Percentiles rank a stretch among this genome's conserved stretches.
Conservation (phyloP, 2,113 vertebrate genomes). For the Pterocles orientalis region DNA sequence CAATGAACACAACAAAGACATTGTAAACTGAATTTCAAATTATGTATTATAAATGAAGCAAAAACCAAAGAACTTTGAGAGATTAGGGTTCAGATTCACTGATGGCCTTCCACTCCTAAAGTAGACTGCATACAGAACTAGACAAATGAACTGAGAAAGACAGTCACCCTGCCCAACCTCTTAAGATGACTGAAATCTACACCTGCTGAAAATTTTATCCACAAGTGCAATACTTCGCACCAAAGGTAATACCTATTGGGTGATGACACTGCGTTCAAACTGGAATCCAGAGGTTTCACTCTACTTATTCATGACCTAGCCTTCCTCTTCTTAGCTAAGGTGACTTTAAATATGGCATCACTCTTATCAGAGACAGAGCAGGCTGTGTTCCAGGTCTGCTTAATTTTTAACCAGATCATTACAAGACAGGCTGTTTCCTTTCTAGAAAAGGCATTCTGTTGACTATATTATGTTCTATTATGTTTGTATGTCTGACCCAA, state of each 20-base stretch:
- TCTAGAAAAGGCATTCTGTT: not conserved
- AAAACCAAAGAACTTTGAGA: not conserved
- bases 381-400: not conserved
- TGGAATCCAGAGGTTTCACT: not conserved
- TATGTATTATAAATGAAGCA: not conserved
- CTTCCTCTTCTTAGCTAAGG: not conserved
- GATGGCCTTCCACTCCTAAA: not conserved
- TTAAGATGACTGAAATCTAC: not conserved
- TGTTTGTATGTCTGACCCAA: not conserved
- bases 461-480: not conserved
- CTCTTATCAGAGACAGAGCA: not conserved
- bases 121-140: not conserved
- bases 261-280: not conserved
- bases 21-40: not conserved
- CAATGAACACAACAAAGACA: not conserved
- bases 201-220: not conserved
- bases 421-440: not conserved
- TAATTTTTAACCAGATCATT: not conserved
- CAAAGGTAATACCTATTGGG: not conserved
- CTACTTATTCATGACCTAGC: not conserved
- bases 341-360: not conserved
- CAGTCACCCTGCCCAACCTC: not conserved
- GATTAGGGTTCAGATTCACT: not conserved
- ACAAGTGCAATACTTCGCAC: not conserved
- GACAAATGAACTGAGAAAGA: not conserved